Conservation (phyloP, 2,113 vertebrate genomes). For the Ammospiza caudacuta region DNA sequence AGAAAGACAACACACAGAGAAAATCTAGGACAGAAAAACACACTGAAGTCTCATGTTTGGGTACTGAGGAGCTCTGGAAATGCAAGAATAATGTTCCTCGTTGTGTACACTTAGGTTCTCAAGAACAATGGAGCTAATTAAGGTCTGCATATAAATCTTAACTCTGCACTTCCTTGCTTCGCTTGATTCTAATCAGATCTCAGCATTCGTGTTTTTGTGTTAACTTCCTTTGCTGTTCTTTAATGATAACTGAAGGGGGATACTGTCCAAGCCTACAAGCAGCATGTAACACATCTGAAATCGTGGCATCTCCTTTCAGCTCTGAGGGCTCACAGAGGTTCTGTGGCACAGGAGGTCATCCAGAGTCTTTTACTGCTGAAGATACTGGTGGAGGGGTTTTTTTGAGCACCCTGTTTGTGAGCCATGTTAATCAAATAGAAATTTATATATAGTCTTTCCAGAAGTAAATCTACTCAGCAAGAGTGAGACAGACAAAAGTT, state of each 20-base stretch:
- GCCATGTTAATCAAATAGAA: not conserved
- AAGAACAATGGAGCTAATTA: conserved; percentile 70
- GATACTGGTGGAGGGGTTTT: fast-evolving
- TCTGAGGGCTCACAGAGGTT: not conserved
- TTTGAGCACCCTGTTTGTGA: not conserved
- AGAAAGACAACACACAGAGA: not conserved
- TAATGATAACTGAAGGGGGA: conserved; percentile 53
- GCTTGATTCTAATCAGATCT: conserved; percentile 63
- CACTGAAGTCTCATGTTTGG: not conserved
- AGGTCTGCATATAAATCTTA: conserved; percentile 63
- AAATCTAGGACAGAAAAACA: not conserved
- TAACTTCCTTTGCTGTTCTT: conserved; percentile 66
- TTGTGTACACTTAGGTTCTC: conserved; percentile 33
- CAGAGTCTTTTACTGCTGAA: not conserved
- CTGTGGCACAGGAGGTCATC: not conserved
- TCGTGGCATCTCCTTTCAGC: not conserved
- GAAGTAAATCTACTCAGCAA: not conserved
- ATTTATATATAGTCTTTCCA: not conserved
- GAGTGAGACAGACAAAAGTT: not conserved
- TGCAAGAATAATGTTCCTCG: conserved; percentile 28
- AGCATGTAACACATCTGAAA: not conserved
- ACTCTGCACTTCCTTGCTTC: conserved; percentile 64
- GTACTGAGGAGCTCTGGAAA: conserved; percentile 32
- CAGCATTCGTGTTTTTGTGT: conserved; percentile 52
- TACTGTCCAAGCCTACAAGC: conserved; percentile 16